A percentile compares a stretch with the other conserved stretches of the same genome.
Evolutionary conservation across 1,140 invertebrate species (phyloP).

Genomic region (Oryctes rhinoceros): DNA sequence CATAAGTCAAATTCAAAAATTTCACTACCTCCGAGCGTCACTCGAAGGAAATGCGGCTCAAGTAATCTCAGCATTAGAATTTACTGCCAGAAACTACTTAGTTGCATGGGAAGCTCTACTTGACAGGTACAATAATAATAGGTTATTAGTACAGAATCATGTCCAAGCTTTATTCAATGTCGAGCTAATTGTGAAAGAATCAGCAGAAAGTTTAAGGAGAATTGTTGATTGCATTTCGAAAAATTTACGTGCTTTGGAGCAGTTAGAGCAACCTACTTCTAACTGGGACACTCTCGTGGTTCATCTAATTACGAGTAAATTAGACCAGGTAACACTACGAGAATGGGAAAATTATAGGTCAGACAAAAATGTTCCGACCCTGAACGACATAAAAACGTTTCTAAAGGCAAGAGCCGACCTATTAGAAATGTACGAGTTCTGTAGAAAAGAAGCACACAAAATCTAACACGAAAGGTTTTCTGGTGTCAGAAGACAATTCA

Average conservation of each 20-base stretch:
- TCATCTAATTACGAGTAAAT: slow-evolving; percentile 44
- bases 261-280: slow-evolving; percentile 43
- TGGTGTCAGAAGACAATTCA: not conserved
- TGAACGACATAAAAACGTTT: not conserved
- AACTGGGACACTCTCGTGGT: slow-evolving; percentile 47
- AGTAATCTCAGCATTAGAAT: slow-evolving; percentile 49
- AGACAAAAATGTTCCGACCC: not conserved
- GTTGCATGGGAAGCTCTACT: slow-evolving; percentile 39
- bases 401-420: slow-evolving; percentile 4
- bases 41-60: slow-evolving; percentile 47
- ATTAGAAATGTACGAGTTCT: not conserved
- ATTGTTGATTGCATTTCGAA: slow-evolving; percentile 45
- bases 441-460: no score
- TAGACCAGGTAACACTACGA: slow-evolving; percentile 36
- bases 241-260: slow-evolving; percentile 45
- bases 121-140: slow-evolving; percentile 43
- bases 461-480: no score
- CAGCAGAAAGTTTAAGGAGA: slow-evolving; percentile 33
- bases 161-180: slow-evolving; percentile 42
- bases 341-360: slow-evolving; percentile 43
- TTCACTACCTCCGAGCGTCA: slow-evolving; percentile 52
- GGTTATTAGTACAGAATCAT: slow-evolving; percentile 44
- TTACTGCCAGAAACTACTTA: slow-evolving; percentile 41
- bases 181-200: slow-evolving; percentile 40
- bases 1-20: slow-evolving; percentile 51